Conservation (phyloP, 2,113 vertebrate species). For the Xenopus laevis region DNA sequence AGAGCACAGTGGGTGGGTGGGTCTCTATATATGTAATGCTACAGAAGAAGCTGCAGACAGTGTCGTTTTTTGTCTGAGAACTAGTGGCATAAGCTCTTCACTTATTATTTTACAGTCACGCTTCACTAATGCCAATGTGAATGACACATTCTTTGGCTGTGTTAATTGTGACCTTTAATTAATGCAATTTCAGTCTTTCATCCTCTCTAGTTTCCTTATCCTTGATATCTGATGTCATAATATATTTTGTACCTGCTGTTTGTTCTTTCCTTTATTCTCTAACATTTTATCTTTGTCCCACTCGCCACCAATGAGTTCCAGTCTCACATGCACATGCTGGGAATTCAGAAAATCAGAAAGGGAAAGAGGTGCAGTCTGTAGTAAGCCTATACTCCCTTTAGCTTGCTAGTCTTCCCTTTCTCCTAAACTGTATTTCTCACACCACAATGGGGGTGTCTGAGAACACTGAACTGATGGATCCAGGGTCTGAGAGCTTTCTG, state of each 20-base stretch:
- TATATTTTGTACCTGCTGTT: no score
- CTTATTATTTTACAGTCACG: no score
- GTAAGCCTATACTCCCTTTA: not conserved
- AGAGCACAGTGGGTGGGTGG: not conserved
- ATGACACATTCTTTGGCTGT: not conserved
- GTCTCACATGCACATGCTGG: constrained; percentile 34
- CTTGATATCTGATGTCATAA: no score
- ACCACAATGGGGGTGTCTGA: constrained; percentile 97
- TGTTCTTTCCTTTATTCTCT: not conserved
- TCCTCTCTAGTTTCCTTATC: no score
- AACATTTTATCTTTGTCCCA: not conserved
- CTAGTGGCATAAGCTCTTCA: no score
- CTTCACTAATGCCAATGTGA: no score
- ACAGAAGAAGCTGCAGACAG: not conserved
- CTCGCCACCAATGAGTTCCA: not conserved
- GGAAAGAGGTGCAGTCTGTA: constrained; percentile 1
- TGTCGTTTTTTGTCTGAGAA: not conserved
- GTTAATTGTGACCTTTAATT: no score
- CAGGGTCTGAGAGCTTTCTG: constrained; percentile 89
- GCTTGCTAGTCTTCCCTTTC: not conserved
- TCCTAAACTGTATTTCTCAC: constrained; percentile 56
- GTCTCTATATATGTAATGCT: not conserved
- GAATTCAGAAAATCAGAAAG: constrained; percentile 2
- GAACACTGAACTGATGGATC: constrained; percentile 94
- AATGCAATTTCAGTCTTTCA: no score